Evolutionary conservation across 1,140 invertebrate species (phyloP).

Genomic region (Berghia stephanieae): DNA sequence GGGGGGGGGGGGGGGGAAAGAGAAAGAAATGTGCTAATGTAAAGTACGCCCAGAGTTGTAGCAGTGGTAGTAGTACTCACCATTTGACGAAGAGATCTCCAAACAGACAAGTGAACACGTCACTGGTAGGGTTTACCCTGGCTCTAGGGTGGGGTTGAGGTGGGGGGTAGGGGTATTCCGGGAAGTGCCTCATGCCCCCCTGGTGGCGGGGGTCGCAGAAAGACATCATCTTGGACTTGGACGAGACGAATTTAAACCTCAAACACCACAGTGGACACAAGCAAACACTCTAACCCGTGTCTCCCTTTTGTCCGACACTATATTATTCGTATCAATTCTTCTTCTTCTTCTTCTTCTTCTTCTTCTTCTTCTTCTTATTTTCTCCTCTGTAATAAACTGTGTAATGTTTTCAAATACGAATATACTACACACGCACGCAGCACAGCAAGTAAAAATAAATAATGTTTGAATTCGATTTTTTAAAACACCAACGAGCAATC

Average conservation of each 20-base stretch:
- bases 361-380: too few relatives aligned
- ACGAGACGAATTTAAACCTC: slow-evolving; percentile 11
- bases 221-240: slow-evolving; percentile 28
- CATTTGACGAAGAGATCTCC: slow-evolving; percentile 63
- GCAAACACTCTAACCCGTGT: background rate
- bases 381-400: too few relatives aligned
- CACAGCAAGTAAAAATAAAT: too few relatives aligned
- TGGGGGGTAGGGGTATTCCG: slow-evolving; percentile 37
- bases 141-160: slow-evolving; percentile 43
- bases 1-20: background rate
- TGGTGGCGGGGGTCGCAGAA: slow-evolving; percentile 32
- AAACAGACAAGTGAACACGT: slow-evolving; percentile 62
- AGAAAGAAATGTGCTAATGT: background rate
- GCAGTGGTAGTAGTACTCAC: slow-evolving; percentile 43
- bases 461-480: too few relatives aligned
- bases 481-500: too few relatives aligned
- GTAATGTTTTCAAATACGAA: too few relatives aligned
- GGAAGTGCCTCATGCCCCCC: slow-evolving; percentile 34
- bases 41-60: too few relatives aligned
- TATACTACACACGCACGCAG: too few relatives aligned
- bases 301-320: background rate
- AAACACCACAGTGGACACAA: background rate
- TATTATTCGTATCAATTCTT: too few relatives aligned
- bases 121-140: slow-evolving; percentile 57
- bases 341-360: too few relatives aligned